Conservation (phyloP, 1,140 invertebrate genomes). For the Cotesia typhae region DNA sequence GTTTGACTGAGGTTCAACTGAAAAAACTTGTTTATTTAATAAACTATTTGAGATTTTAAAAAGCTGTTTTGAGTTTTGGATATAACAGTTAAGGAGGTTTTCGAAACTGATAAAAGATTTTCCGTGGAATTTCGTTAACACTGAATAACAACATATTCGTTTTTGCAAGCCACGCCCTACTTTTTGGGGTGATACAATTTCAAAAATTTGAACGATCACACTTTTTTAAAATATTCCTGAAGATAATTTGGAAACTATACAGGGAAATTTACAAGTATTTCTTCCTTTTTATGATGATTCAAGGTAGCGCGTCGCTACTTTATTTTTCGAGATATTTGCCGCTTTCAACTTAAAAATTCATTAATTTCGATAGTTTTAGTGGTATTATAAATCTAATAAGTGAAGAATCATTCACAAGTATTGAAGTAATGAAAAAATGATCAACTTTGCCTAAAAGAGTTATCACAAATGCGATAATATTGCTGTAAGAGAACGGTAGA, state of each 20-base stretch:
- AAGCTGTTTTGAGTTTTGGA: neutral
- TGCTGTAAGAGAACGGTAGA: too few species aligned
- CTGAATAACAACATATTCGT: slow-evolving; percentile 23
- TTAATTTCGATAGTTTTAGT: neutral
- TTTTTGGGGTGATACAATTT: slow-evolving; percentile 2
- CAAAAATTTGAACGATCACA: slow-evolving; percentile 18
- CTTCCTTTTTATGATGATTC: neutral
- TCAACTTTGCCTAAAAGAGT: too few species aligned
- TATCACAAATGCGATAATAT: too few species aligned
- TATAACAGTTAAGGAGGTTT: neutral
- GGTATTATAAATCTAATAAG: too few species aligned
- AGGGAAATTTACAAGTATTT: neutral
- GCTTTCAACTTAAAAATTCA: neutral
- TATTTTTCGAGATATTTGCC: too few species aligned
- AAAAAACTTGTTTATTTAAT: slow-evolving; percentile 4
- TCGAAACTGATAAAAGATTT: neutral
- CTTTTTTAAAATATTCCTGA: neutral
- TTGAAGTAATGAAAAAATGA: neutral
- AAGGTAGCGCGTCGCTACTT: neutral
- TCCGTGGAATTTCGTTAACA: neutral
- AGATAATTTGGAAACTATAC: too few species aligned
- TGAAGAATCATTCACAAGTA: neutral
- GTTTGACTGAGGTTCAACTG: neutral
- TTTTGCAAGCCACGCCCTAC: slow-evolving; percentile 35
- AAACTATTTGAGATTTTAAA: neutral